Conservation (phyloP, 2,888 invertebrate genomes). For the Ochropleura plecta region DNA sequence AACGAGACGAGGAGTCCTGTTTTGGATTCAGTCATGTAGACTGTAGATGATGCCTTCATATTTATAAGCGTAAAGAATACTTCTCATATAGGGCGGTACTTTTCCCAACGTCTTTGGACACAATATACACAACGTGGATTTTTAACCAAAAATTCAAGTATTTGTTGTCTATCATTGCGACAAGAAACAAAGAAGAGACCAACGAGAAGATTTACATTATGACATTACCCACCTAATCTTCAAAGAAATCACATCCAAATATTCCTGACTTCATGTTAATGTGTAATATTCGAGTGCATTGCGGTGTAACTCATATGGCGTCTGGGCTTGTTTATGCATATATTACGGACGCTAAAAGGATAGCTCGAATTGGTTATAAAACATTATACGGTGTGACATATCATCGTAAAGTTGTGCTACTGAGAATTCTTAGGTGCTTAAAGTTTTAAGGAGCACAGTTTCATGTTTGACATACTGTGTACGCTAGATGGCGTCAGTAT, state of each 20-base stretch:
- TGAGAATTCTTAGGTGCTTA: constrained; percentile 31
- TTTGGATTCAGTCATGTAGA: neutral
- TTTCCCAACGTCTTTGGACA: neutral
- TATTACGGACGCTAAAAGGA: constrained; percentile 65
- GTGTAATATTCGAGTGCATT: constrained; percentile 72
- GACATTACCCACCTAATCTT: neutral
- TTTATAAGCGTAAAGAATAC: neutral
- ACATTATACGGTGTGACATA: constrained; percentile 58
- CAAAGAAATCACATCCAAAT: constrained; percentile 60
- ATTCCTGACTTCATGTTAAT: constrained; percentile 48
- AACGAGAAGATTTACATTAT: neutral
- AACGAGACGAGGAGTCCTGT: neutral
- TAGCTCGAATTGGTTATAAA: constrained; percentile 65
- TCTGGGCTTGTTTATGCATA: constrained; percentile 68
- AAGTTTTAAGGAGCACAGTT: constrained; percentile 19
- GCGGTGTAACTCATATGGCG: constrained; percentile 70
- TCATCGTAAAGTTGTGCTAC: constrained; percentile 43
- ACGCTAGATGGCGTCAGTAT: neutral
- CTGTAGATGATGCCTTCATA: neutral
- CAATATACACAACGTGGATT: neutral
- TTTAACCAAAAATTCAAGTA: too few species aligned
- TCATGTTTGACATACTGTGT: neutral
- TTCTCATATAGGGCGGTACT: neutral
- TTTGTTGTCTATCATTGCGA: neutral
- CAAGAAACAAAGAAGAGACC: neutral